These are phyloP conservation scores for Boulengeromyrus knoepffleri DNA, from an alignment of 2,113 vertebrate genomes.

Conservation along the genomic window DNA sequence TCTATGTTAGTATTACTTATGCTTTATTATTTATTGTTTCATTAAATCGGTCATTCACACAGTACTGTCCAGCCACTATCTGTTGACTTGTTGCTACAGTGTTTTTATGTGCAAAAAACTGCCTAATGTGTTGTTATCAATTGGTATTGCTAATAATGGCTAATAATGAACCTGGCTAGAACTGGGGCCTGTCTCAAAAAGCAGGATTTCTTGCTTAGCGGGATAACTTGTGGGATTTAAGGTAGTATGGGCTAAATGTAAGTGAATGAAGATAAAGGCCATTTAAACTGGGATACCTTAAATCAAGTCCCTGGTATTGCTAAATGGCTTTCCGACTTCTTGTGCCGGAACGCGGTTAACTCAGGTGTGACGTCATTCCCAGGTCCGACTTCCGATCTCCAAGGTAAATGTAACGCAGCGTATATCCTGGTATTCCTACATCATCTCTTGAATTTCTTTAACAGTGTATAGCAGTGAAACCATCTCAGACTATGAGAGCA, in stretches of 20 bases:
- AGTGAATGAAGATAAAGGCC: not conserved
- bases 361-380: not conserved
- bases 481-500: not conserved
- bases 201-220: not conserved
- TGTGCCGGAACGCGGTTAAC: not conserved
- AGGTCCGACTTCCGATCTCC: not conserved
- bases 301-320: not conserved
- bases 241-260: not conserved
- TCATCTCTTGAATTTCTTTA: not conserved
- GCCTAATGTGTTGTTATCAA: not conserved
- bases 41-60: not conserved
- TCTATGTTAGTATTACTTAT: not conserved
- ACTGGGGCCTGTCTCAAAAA: not conserved
- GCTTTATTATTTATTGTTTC: not conserved
- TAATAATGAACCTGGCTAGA: not conserved
- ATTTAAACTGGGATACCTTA: not conserved
- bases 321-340: not conserved
- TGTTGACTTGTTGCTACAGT: not conserved
- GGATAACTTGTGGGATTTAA: not conserved
- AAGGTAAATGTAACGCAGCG: not conserved
- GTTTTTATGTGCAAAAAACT: not conserved
- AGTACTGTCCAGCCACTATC: not conserved
- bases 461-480: not conserved
- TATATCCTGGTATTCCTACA: not conserved
- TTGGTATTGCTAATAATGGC: not conserved